Evolutionary conservation across 2,113 vertebrate genomes (phyloP), one percentile per base, ranked within the genome.

Genomic region (Tenrec ecaudatus): DNA sequence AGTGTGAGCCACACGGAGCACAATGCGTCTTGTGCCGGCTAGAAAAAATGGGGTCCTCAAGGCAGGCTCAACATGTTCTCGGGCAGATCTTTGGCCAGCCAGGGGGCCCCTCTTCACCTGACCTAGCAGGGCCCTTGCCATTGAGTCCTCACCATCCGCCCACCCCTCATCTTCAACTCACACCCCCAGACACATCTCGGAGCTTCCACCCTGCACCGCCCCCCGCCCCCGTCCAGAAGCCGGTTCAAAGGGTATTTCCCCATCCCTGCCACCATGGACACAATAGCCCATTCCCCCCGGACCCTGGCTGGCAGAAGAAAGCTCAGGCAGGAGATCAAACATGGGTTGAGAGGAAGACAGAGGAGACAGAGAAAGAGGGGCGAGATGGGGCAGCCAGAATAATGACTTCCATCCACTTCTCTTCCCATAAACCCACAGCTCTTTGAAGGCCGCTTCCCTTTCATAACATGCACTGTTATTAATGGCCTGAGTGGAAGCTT

Each of bases 371-470:
- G 96, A 96, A 97, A 78, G 96, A 97, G 97, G 93, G 88, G 97
- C 80, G 69, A 97, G 97, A 97, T 96, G 95, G 95, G 96, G 95
- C 94, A 88, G 93, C 73, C 57, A 96, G 95, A 96, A 97, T 98
- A 98, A 98, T 98, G 98, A 98, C 97, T 98, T 98, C 97, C 98
- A 98, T 98, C 97, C 98, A 97, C 95, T 91, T 95, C 98, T 97
- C 97, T 98, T 98, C 97, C 97, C 98, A 98, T 97, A 98, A 98
- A 98, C 98, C 97, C 97, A 81, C 97, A 97, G 95, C 95, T 95
- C 98, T 98, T 98, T 98, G 98, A 98, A 98, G 98, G 97, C 97
- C 73, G 97, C 97, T 98, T 98, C 98, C 98, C 98, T 98, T 98
- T 98, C 98, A 98, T 98, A 98, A 98, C 98, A 97, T 97, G 97